A percentile compares a stretch with the other conserved stretches of the same genome.
phyloP scores from a whole-genome alignment of 2,113 vertebrate genomes.

The Chamaea fasciata region DNA sequence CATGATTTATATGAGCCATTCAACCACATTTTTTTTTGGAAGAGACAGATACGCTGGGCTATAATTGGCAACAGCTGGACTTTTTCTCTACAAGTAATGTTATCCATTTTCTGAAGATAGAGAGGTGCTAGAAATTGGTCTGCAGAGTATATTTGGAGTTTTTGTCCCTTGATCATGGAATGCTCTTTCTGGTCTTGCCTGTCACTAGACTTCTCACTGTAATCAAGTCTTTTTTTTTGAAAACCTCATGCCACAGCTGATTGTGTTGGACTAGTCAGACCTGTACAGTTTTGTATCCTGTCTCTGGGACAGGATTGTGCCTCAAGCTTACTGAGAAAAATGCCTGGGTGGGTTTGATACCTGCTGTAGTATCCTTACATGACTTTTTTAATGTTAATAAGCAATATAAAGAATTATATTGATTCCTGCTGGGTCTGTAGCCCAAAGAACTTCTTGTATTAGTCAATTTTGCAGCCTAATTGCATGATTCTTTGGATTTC shows the following conservation, averaged over 20 bases:
- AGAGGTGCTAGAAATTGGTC: neutral
- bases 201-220: neutral
- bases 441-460: neutral
- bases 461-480: neutral
- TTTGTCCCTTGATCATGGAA: neutral
- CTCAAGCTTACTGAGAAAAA: neutral
- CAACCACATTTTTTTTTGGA: neutral
- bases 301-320: neutral
- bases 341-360: neutral
- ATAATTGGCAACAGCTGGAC: neutral
- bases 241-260: neutral
- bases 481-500: neutral
- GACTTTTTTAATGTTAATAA: neutral
- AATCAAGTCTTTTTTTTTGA: neutral
- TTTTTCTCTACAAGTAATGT: neutral
- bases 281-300: neutral
- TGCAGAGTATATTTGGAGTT: neutral
- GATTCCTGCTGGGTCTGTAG: neutral
- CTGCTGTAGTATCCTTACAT: fast-evolving
- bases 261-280: neutral
- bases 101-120: neutral
- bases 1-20: neutral
- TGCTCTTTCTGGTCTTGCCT: neutral
- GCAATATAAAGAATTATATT: neutral
- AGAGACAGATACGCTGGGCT: neutral